phyloP scores from a whole-genome alignment of 1,140 invertebrate species.

The Drosophila littoralis region DNA sequence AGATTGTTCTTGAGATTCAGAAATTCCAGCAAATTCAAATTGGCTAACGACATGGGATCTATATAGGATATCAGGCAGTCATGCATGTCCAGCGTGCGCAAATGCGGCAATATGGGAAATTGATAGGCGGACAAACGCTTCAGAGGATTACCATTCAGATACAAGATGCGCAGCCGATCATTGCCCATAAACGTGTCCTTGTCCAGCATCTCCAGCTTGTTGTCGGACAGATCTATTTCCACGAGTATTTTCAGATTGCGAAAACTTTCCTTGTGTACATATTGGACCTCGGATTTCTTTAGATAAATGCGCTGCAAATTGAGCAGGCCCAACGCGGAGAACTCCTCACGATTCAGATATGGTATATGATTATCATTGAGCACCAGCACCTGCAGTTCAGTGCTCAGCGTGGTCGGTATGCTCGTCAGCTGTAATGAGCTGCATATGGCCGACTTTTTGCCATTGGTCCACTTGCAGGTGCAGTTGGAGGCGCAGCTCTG shows the following conservation, averaged over 20 bases:
- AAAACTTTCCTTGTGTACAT: constrained; percentile 93
- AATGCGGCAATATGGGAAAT: constrained; percentile 89
- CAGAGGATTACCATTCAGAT: constrained; percentile 90
- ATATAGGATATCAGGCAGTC: constrained; percentile 90
- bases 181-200: constrained; percentile 91
- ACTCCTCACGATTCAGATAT: constrained; percentile 91
- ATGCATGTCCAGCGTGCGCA: constrained; percentile 90
- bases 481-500: constrained; percentile 91
- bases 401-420: constrained; percentile 90
- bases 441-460: constrained; percentile 94
- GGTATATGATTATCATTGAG: constrained; percentile 92
- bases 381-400: constrained; percentile 94
- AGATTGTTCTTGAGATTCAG: constrained; percentile 89
- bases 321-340: constrained; percentile 90
- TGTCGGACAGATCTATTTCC: constrained; percentile 93
- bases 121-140: constrained; percentile 87
- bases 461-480: constrained; percentile 94
- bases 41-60: constrained; percentile 89
- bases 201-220: constrained; percentile 88
- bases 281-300: constrained; percentile 89
- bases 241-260: constrained; percentile 93
- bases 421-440: constrained; percentile 90
- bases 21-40: constrained; percentile 88
- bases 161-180: constrained; percentile 88
- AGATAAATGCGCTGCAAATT: constrained; percentile 94